Conservation (phyloP, 2,113 vertebrate species). For the Siniperca chuatsi region DNA sequence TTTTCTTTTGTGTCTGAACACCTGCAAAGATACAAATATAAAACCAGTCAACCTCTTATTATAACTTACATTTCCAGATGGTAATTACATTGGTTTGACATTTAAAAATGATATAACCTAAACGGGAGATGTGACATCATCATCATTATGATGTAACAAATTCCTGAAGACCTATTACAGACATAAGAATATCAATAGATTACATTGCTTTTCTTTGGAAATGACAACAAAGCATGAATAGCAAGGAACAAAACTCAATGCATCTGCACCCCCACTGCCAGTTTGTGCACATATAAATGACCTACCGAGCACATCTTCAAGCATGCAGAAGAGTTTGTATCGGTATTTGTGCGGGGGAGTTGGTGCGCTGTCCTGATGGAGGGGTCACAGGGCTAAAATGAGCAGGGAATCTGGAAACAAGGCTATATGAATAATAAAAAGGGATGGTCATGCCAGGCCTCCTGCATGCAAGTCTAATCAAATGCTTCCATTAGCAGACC, state of each 20-base stretch:
- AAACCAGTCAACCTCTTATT: background rate
- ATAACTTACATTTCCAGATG: background rate
- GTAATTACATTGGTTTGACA: slow-evolving; percentile 49
- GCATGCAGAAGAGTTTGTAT: slow-evolving; percentile 47
- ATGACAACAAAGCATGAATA: slow-evolving; percentile 13
- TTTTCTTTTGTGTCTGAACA: background rate
- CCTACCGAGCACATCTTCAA: slow-evolving; percentile 20
- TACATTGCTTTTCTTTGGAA: slow-evolving; percentile 47
- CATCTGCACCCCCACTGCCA: slow-evolving; percentile 6
- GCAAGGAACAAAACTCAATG: slow-evolving; percentile 15
- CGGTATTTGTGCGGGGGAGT: slow-evolving; percentile 22
- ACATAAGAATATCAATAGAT: slow-evolving; percentile 22
- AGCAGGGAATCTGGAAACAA: slow-evolving; percentile 60
- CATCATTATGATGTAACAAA: slow-evolving; percentile 9
- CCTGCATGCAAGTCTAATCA: slow-evolving; percentile 72
- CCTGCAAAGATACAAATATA: background rate
- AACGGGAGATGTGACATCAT: slow-evolving; percentile 15
- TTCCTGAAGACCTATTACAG: slow-evolving; percentile 11
- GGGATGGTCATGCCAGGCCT: slow-evolving; percentile 52
- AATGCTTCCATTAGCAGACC: slow-evolving; percentile 83
- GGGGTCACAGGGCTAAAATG: slow-evolving; percentile 68
- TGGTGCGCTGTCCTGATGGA: slow-evolving; percentile 32
- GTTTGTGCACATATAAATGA: slow-evolving; percentile 30
- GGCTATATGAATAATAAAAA: slow-evolving; percentile 75
- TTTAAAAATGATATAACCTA: slow-evolving; percentile 46